Evolutionary conservation across 2,797 vertebrate genomes (phyloP).

Genomic region (Falco cherrug): DNA sequence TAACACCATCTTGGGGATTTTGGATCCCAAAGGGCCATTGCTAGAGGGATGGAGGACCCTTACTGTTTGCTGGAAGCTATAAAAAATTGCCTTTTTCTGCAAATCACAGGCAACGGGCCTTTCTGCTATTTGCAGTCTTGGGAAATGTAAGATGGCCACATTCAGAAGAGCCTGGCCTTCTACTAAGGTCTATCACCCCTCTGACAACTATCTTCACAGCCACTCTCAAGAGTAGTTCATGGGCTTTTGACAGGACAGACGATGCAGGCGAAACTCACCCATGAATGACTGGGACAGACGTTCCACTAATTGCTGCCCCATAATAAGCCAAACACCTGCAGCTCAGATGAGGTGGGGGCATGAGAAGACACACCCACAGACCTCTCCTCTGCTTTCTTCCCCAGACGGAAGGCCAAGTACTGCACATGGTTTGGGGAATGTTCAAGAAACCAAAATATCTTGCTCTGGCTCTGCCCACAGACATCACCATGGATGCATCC

Average conservation of each 20-base stretch:
- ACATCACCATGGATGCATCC: background rate
- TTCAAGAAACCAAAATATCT: background rate
- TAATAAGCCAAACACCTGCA: background rate
- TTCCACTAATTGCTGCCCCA: background rate
- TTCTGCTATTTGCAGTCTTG: background rate
- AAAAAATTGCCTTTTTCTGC: background rate
- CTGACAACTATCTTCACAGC: background rate
- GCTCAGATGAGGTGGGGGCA: background rate
- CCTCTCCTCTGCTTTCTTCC: background rate
- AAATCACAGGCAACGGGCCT: background rate
- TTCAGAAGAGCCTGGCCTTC: background rate
- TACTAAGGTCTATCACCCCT: background rate
- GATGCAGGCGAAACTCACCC: background rate
- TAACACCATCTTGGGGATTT: background rate
- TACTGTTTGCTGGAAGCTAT: background rate
- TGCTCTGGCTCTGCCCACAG: background rate
- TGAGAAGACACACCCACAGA: background rate
- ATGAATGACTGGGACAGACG: background rate
- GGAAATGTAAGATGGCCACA: background rate
- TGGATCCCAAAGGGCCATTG: background rate
- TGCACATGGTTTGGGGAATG: fast-evolving
- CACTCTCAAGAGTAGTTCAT: background rate
- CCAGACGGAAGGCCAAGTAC: background rate
- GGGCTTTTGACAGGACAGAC: background rate
- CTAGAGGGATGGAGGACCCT: background rate